phyloP scores from a whole-genome alignment of 2,888 invertebrate genomes.

The Cephus spinipes region DNA sequence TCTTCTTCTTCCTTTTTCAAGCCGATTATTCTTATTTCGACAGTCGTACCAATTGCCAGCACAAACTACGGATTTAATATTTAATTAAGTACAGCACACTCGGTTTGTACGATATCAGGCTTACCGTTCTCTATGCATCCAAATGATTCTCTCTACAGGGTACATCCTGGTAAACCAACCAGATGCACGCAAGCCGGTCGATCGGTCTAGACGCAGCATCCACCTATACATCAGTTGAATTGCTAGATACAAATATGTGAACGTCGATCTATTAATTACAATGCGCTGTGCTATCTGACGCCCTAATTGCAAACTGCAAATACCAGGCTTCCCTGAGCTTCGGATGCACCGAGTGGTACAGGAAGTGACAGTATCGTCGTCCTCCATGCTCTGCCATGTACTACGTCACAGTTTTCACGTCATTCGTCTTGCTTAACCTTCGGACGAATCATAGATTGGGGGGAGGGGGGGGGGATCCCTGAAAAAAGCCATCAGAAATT shows the following conservation, averaged over 20 bases:
- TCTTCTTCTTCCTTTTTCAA: background rate
- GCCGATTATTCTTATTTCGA: background rate
- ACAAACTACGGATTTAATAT: background rate
- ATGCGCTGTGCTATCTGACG: slow-evolving; percentile 15
- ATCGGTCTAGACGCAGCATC: slow-evolving; percentile 56
- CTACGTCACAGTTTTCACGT: background rate
- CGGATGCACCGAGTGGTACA: background rate
- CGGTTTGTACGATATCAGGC: background rate
- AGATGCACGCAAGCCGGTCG: slow-evolving; percentile 38
- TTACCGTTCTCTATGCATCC: background rate
- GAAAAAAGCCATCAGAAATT: too few relatives aligned
- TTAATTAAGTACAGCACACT: background rate
- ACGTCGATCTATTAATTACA: slow-evolving; percentile 36
- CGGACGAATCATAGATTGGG: too few relatives aligned
- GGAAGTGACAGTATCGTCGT: background rate
- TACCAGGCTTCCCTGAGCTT: background rate
- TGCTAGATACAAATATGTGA: slow-evolving; percentile 49
- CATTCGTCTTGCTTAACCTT: too few relatives aligned
- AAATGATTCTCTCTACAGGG: background rate
- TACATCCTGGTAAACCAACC: background rate
- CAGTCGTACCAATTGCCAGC: background rate
- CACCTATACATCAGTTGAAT: slow-evolving; percentile 39
- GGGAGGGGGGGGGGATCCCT: too few relatives aligned
- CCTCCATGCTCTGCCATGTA: background rate
- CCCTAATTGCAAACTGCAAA: slow-evolving; percentile 28